These are phyloP conservation scores for Acrossocheilus fasciatus DNA, from an alignment of 2,797 vertebrate genomes.

Conservation along the genomic window DNA sequence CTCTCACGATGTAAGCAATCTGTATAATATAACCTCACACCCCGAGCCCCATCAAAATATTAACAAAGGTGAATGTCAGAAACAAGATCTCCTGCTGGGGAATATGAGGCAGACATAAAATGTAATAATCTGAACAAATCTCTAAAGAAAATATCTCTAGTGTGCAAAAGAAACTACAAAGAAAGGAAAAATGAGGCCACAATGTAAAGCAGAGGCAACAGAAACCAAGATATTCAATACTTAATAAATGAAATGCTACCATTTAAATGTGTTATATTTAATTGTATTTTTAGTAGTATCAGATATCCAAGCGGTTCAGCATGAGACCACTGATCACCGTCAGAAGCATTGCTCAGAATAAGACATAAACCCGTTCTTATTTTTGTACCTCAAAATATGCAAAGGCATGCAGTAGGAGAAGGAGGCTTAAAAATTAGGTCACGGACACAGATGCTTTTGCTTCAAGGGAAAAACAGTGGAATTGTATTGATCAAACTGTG, in stretches of 20 bases:
- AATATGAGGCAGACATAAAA: conserved; percentile 14
- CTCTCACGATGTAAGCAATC: background rate
- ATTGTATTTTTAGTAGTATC: background rate
- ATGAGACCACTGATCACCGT: too few species aligned
- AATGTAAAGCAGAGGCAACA: background rate
- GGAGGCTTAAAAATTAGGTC: conserved; percentile 58
- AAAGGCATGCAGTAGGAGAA: conserved; percentile 22
- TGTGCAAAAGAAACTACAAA: background rate
- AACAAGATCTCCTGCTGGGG: conserved; percentile 16
- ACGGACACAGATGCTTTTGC: conserved; percentile 38
- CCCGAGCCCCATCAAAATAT: background rate
- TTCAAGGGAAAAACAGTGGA: background rate
- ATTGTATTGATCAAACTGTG: conserved; percentile 20
- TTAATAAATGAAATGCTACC: background rate
- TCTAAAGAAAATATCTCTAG: background rate
- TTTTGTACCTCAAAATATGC: conserved; percentile 31
- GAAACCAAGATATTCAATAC: background rate
- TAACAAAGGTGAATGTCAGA: background rate
- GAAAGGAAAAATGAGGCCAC: background rate
- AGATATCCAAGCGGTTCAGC: background rate
- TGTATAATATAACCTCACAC: conserved; percentile 2
- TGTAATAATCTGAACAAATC: conserved; percentile 4
- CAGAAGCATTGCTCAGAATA: background rate
- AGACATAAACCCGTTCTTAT: background rate
- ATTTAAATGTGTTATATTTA: background rate